phyloP scores from a whole-genome alignment of 2,797 vertebrate species.

The Discoglossus pictus region DNA sequence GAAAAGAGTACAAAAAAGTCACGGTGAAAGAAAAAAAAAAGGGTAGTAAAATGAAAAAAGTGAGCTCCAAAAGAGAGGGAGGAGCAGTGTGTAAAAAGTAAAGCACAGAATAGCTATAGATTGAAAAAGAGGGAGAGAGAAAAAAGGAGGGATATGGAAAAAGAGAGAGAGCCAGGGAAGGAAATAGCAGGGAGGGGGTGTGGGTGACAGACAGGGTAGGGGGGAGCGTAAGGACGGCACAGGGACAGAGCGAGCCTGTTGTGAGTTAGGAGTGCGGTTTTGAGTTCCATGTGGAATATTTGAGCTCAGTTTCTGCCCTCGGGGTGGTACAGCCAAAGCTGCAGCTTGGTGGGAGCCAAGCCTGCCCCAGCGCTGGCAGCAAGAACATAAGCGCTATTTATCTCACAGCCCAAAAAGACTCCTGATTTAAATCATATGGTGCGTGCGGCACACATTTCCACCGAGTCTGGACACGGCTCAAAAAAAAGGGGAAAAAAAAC shows the following conservation, averaged over 20 bases:
- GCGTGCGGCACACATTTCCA: conserved; percentile 51
- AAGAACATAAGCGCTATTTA: conserved; percentile 61
- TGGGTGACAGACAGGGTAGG: conserved; percentile 45
- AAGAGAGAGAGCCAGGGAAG: conserved; percentile 58
- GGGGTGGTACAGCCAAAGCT: conserved; percentile 54
- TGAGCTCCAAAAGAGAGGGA: background rate
- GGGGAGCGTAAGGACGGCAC: conserved; percentile 47
- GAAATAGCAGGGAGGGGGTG: conserved; percentile 54
- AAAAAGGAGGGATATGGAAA: conserved; percentile 65
- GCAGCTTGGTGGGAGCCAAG: conserved; percentile 49
- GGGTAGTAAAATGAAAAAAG: too few relatives aligned
- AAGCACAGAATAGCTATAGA: conserved; percentile 40
- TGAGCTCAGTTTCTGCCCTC: conserved; percentile 59
- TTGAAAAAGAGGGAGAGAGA: conserved; percentile 52
- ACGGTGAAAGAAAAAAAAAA: too few relatives aligned
- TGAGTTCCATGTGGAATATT: conserved; percentile 61
- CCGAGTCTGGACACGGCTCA: conserved; percentile 52
- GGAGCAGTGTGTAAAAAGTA: conserved; percentile 13
- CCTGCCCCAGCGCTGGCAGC: conserved; percentile 54
- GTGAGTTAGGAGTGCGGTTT: conserved; percentile 60
- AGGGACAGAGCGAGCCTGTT: conserved; percentile 57
- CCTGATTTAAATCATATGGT: conserved; percentile 61
- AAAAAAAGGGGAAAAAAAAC: conserved; percentile 33
- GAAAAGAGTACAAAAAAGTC: too few relatives aligned
- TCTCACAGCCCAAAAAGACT: conserved; percentile 60